These are phyloP conservation scores for Platyscapa corneri DNA, from an alignment of 1,140 invertebrate species.

Conservation along the genomic window DNA sequence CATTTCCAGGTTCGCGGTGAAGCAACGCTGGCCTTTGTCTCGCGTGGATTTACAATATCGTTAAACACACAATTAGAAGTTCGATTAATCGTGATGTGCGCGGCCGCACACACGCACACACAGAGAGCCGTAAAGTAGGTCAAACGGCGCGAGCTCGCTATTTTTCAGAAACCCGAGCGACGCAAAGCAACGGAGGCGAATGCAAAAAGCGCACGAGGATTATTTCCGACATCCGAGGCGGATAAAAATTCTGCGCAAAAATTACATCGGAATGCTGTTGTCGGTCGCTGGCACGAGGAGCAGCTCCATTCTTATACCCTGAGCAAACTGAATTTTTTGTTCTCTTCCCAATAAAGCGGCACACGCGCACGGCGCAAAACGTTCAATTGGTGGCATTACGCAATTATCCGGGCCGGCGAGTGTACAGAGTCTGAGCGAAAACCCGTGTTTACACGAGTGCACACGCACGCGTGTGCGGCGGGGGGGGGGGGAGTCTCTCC, in stretches of 20 bases:
- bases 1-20: too few relatives aligned
- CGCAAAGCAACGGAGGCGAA: background rate
- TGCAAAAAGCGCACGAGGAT: background rate
- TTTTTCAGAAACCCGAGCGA: too few relatives aligned
- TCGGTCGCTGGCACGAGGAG: too few relatives aligned
- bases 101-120: too few relatives aligned
- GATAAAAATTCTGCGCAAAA: background rate
- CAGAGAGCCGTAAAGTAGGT: too few relatives aligned
- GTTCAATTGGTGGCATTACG: constrained; percentile 64
- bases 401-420: constrained; percentile 56
- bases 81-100: too few relatives aligned
- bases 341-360: background rate
- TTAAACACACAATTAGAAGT: too few relatives aligned
- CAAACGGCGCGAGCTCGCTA: too few relatives aligned
- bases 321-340: background rate
- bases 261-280: background rate
- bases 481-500: constrained; percentile 17
- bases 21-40: too few relatives aligned
- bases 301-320: background rate
- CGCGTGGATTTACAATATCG: too few relatives aligned
- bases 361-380: constrained; percentile 23
- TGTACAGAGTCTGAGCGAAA: background rate
- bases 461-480: background rate
- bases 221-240: background rate
- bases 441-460: constrained; percentile 21